Percentiles rank a stretch among this genome's conserved stretches.
phyloP scores from a whole-genome alignment of 2,888 invertebrate species.

The Drosophila antonietae region DNA sequence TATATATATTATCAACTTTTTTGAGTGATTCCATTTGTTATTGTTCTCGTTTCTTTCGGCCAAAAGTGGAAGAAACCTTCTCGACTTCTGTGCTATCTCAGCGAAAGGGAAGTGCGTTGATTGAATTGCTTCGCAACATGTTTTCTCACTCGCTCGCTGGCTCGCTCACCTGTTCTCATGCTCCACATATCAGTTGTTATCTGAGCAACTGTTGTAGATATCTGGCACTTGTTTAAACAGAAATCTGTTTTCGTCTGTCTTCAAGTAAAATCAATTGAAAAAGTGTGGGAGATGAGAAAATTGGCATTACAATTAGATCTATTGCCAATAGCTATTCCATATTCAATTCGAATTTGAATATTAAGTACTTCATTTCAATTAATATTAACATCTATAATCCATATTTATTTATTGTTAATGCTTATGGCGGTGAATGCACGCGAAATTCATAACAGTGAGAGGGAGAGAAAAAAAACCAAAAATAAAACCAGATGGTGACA shows the following conservation, averaged over 20 bases:
- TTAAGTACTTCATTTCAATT: conserved; percentile 23
- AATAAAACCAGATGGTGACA: conserved; percentile 43
- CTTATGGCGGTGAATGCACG: conserved; percentile 1
- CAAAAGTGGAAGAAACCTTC: conserved; percentile 20
- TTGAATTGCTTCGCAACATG: conserved; percentile 41
- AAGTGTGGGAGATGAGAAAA: not conserved
- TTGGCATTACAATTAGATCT: not conserved
- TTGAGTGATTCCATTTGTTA: not conserved
- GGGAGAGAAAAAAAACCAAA: not conserved
- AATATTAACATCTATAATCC: conserved; percentile 11
- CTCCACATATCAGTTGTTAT: conserved; percentile 29
- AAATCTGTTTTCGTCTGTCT: conserved; percentile 12
- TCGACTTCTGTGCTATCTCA: conserved; percentile 22
- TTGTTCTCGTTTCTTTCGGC: conserved; percentile 2
- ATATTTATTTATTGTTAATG: conserved; percentile 3
- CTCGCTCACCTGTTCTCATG: not conserved
- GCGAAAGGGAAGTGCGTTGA: conserved; percentile 37
- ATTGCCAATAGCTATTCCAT: conserved; percentile 11
- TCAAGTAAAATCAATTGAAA: conserved; percentile 8
- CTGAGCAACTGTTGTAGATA: conserved; percentile 2
- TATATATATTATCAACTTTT: not conserved
- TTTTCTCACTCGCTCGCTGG: conserved; percentile 9
- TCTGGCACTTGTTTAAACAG: conserved; percentile 50
- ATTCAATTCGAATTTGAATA: conserved; percentile 26
- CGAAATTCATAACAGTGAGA: not conserved